Evolutionary conservation across 1,140 invertebrate species (phyloP).

Genomic region (Ceratitis capitata): DNA sequence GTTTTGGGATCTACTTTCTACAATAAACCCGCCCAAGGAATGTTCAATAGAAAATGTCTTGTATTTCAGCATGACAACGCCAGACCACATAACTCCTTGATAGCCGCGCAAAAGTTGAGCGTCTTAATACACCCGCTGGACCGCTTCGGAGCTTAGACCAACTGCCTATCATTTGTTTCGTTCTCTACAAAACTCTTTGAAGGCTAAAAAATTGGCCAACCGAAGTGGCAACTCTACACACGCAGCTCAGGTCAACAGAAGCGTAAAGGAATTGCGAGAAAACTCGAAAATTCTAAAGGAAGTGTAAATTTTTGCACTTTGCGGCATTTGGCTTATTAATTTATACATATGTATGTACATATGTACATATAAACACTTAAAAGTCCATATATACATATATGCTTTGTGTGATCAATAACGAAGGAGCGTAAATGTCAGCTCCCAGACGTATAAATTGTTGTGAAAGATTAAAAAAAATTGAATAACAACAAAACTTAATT

Average conservation of each 20-base stretch:
- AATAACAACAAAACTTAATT: neutral
- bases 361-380: neutral
- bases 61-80: no score
- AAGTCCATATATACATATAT: neutral
- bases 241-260: neutral
- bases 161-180: neutral
- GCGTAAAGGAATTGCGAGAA: neutral
- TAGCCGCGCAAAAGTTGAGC: no score
- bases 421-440: no score
- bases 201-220: neutral
- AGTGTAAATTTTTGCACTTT: slow-evolving; percentile 18
- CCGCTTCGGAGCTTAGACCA: no score
- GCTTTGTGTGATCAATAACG: neutral
- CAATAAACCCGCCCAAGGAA: no score
- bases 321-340: slow-evolving; percentile 11
- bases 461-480: neutral
- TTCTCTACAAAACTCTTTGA: neutral
- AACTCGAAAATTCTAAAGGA: neutral
- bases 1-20: no score
- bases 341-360: neutral
- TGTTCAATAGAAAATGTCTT: no score
- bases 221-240: neutral
- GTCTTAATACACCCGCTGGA: no score
- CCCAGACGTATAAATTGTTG: neutral
- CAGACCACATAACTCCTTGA: no score